Base-by-base conservation (phyloP, 2,113 vertebrate genomes). In the Gavialis gangeticus region DNA sequence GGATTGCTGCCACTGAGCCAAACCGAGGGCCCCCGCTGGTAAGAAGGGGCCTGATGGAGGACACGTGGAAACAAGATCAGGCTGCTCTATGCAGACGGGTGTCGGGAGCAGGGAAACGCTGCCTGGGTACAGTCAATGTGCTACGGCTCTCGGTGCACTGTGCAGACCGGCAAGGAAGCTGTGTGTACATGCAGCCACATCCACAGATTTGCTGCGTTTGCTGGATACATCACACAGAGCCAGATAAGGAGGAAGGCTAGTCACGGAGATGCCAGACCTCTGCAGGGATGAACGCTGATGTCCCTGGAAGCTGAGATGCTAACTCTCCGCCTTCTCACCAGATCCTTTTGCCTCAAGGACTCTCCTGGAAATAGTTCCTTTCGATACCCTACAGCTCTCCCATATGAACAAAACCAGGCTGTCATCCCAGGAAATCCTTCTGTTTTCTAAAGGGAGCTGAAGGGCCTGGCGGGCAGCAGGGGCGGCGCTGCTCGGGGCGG, bases 51-150 rank as follows among this genome's bases (percentile, higher is more conserved):
- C 19, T 34, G 34, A 34, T 34, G 34, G 34, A 34, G 34, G 34
- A 34, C 34, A 34, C 34, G 34, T 34, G 34, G 79, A 37, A 64
- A 92, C 37, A 59, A 81, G 67, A 67, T 3, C 4, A 11, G 57
- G 64, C 28, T 54, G 24, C 37, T 76, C 8, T 27, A 5, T 12
- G 27, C 46, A 62, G 17, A 5, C 73, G 13, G 15, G 1, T 5
- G 22, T 5, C 56, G 2, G 73, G 28, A 34, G 19, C 1, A 19
- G 3, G 75, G 75, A 76, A 60, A 21, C 6, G 19, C 27, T 46
- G 79, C 54, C 60, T 24, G 0, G 14, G 11, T 27, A 55, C 6
- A 1, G 0, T 15, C 21, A 19, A 14, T 2, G 24, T 37, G 37
- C 16, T 62, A 2, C 2, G 2, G 16, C 80, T 46, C 22, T 10